Percentiles rank a stretch among this genome's conserved stretches.
phyloP scores from a whole-genome alignment of 2,113 vertebrate genomes.

The Plecotus auritus region DNA sequence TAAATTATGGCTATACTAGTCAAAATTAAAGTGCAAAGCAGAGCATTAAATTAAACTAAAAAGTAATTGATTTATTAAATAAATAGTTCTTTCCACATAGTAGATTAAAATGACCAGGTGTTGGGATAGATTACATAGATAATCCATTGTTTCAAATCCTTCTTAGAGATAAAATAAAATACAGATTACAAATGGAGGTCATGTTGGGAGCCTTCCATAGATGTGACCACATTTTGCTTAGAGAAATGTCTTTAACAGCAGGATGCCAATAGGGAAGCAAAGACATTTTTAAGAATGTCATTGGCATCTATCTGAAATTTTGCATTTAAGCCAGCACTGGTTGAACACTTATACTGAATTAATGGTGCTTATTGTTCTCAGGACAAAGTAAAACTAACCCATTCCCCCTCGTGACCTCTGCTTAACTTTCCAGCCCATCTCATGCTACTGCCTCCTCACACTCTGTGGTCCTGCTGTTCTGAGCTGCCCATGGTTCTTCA shows the following conservation, averaged over 20 bases:
- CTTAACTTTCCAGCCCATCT: background rate
- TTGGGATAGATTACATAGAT: background rate
- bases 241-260: background rate
- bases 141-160: background rate
- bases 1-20: background rate
- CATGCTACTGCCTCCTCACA: rapidly evolving
- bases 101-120: background rate
- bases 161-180: background rate
- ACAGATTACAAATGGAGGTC: background rate
- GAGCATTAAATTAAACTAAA: background rate
- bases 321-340: background rate
- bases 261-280: background rate
- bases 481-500: background rate
- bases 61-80: background rate
- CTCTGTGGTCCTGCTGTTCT: background rate
- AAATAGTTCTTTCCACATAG: background rate
- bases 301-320: background rate
- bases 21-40: background rate
- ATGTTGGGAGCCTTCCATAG: background rate
- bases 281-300: background rate
- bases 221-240: background rate
- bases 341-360: background rate
- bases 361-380: background rate
- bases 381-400: background rate
- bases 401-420: background rate